Evolutionary conservation across 2,888 invertebrate genomes (phyloP).

Genomic region (Drosophila neotestacea): DNA sequence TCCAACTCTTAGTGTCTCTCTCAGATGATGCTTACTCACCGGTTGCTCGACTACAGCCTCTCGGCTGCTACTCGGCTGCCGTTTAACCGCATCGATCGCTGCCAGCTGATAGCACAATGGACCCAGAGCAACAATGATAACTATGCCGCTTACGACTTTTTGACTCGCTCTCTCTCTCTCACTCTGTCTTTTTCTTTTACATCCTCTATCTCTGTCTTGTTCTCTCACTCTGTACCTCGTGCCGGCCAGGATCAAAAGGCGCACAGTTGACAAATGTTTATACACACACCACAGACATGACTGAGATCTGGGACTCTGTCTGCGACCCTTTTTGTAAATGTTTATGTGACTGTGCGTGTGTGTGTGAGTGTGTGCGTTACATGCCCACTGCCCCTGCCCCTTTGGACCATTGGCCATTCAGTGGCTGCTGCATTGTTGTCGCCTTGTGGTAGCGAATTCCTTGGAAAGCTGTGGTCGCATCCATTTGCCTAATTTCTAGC

Average conservation of each 20-base stretch:
- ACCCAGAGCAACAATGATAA: conserved; percentile 69
- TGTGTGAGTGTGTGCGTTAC: conserved; percentile 71
- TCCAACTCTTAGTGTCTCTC: conserved; percentile 2
- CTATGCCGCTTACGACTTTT: conserved; percentile 74
- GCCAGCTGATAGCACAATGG: conserved; percentile 78
- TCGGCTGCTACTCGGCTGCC: conserved; percentile 57
- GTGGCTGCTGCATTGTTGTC: conserved; percentile 53
- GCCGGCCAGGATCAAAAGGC: conserved; percentile 80
- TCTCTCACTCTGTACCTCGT: conserved; percentile 32
- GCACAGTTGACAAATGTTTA: conserved; percentile 78
- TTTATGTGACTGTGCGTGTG: conserved; percentile 64
- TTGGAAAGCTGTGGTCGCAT: conserved; percentile 63
- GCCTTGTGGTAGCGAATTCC: conserved; percentile 71
- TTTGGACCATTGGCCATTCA: conserved; percentile 51
- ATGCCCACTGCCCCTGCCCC: conserved; percentile 61
- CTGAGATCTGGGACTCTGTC: conserved; percentile 39
- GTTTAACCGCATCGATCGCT: conserved; percentile 75
- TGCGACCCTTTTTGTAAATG: conserved; percentile 72
- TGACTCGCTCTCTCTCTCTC: conserved; percentile 33
- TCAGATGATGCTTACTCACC: conserved; percentile 24
- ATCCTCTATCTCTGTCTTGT: conserved; percentile 7
- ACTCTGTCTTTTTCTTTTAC: conserved; percentile 6
- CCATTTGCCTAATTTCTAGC: conserved; percentile 76
- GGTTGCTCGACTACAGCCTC: conserved; percentile 18
- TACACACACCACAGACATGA: conserved; percentile 55